These are phyloP conservation scores for Heterotis niloticus DNA, from an alignment of 2,113 vertebrate species.

Conservation along the genomic window DNA sequence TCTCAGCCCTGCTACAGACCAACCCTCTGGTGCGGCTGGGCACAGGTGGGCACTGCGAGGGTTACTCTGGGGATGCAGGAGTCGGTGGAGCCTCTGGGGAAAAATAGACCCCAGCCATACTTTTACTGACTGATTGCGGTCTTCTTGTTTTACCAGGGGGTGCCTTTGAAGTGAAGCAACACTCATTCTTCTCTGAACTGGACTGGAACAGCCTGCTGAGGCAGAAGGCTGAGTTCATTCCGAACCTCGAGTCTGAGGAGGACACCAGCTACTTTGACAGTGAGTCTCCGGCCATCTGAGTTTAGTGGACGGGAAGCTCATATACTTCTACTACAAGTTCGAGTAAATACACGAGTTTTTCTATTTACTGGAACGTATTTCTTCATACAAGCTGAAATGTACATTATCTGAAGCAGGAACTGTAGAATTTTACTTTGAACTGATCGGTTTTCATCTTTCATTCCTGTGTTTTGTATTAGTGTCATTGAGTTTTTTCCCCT, in stretches of 20 bases:
- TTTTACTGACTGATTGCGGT: not conserved
- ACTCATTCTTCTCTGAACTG: conserved; percentile 79
- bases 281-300: conserved; percentile 45
- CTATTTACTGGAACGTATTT: too few relatives aligned
- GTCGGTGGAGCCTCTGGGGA: not conserved
- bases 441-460: too few relatives aligned
- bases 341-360: too few relatives aligned
- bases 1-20: conserved; percentile 82
- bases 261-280: conserved; percentile 96
- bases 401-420: too few relatives aligned
- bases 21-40: conserved; percentile 81
- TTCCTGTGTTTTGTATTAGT: too few relatives aligned
- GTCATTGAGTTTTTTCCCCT: too few relatives aligned
- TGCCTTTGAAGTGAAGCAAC: conserved; percentile 84
- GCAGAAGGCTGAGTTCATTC: conserved; percentile 90
- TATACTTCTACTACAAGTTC: too few relatives aligned
- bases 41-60: conserved; percentile 62
- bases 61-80: not conserved
- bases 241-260: conserved; percentile 87
- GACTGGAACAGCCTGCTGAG: conserved; percentile 89
- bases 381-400: too few relatives aligned
- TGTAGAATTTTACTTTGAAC: too few relatives aligned
- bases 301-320: not conserved
- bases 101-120: not conserved
- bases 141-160: conserved; percentile 62